phyloP scores from a whole-genome alignment of 2,888 invertebrate species.

The Cartodere bifasciata region DNA sequence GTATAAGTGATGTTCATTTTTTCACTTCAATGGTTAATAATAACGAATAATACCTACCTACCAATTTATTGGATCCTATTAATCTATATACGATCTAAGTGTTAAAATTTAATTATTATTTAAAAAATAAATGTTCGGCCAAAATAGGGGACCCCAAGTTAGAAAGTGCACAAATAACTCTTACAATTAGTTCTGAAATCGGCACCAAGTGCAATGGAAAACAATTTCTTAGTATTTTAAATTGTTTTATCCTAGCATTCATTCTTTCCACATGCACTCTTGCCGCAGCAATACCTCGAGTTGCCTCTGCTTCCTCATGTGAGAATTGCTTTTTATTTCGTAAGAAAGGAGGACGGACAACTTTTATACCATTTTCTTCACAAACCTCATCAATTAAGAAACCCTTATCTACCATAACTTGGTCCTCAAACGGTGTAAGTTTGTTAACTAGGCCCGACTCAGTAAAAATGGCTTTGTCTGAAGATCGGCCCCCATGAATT shows the following conservation, averaged over 20 bases:
- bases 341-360: conserved; percentile 14
- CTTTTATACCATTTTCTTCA: conserved; percentile 8
- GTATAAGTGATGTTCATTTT: too few relatives aligned
- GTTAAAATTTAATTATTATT: too few relatives aligned
- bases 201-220: conserved; percentile 7
- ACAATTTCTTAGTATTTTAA: conserved; percentile 9
- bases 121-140: conserved; percentile 1
- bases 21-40: too few relatives aligned
- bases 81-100: too few relatives aligned
- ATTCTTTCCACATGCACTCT: conserved; percentile 16
- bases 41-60: too few relatives aligned
- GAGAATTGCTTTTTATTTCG: conserved; percentile 11
- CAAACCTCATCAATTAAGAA: conserved; percentile 11
- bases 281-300: conserved; percentile 12
- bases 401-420: conserved; percentile 14
- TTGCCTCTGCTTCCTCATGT: conserved; percentile 10
- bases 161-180: conserved; percentile 1
- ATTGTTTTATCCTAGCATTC: conserved; percentile 10
- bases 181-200: not conserved
- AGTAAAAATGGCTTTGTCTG: conserved; percentile 13
- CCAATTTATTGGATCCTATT: too few relatives aligned
- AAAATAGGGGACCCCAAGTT: conserved; percentile 4
- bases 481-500: not conserved
- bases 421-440: conserved; percentile 6
- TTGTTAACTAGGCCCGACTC: conserved; percentile 5